These are phyloP conservation scores for Melanotaenia duboulayi DNA, from an alignment of 2,113 vertebrate genomes.

Conservation along the genomic window DNA sequence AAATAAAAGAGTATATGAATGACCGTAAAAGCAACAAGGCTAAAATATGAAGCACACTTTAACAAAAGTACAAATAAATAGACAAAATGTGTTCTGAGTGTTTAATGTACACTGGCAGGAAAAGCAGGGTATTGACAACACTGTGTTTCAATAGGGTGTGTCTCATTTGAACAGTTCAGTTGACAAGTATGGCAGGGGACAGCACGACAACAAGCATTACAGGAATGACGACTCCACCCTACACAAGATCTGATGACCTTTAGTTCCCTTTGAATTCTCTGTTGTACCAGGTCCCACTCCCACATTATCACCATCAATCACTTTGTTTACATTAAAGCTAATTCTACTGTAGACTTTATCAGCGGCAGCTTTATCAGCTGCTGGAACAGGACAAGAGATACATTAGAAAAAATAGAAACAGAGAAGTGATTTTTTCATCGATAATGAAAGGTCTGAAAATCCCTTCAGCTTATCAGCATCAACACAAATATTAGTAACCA, in stretches of 20 bases:
- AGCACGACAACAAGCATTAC: slow-evolving; percentile 45
- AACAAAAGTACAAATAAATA: neutral
- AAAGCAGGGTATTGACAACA: neutral
- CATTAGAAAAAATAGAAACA: slow-evolving; percentile 2
- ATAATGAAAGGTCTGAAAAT: slow-evolving; percentile 6
- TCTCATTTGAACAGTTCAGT: slow-evolving; percentile 36
- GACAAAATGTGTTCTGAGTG: neutral
- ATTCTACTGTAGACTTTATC: neutral
- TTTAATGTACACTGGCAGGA: neutral
- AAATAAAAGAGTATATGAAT: too few relatives aligned
- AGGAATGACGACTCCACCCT: slow-evolving; percentile 63
- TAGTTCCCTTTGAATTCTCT: slow-evolving; percentile 34
- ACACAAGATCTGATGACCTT: slow-evolving; percentile 22
- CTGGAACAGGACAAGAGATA: neutral
- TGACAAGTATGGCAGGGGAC: slow-evolving; percentile 11
- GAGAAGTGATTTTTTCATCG: neutral
- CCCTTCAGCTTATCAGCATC: neutral
- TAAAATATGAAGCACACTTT: neutral
- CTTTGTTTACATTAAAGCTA: neutral
- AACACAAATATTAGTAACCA: neutral
- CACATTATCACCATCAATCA: neutral
- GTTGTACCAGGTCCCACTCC: slow-evolving; percentile 26
- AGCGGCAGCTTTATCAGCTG: neutral
- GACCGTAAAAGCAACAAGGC: too few relatives aligned
- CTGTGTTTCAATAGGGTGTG: slow-evolving; percentile 35